Percentiles rank a stretch among this genome's conserved stretches.
Conservation (phyloP, 2,113 vertebrate species). For the Melanerpes aurifrons region DNA sequence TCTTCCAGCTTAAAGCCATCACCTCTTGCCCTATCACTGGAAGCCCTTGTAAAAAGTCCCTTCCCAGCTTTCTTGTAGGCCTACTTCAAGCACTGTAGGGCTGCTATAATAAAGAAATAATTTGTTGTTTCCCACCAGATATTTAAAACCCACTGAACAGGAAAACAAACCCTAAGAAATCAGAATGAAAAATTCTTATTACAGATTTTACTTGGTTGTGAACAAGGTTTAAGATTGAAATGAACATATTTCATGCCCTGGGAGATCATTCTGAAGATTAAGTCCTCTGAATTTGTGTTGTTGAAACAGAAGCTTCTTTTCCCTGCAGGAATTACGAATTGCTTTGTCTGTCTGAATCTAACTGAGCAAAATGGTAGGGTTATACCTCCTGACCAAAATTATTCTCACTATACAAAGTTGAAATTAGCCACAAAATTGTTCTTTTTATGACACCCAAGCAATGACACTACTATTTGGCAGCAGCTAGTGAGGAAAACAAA, state of each 20-base stretch:
- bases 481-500: not conserved
- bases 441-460: not conserved
- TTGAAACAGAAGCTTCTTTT: slow-evolving; percentile 37
- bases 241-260: slow-evolving; percentile 21
- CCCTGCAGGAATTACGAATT: slow-evolving; percentile 47
- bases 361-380: slow-evolving; percentile 43
- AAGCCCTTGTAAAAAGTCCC: too few species aligned
- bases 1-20: too few species aligned
- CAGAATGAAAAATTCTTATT: not conserved
- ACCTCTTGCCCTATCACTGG: too few species aligned
- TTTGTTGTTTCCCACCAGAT: not conserved
- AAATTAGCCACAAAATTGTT: slow-evolving; percentile 26
- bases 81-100: too few species aligned
- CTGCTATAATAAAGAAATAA: not conserved
- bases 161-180: not conserved
- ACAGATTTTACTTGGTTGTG: slow-evolving; percentile 28
- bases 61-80: too few species aligned
- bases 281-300: slow-evolving; percentile 20
- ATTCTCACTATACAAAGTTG: not conserved
- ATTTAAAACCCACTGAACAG: not conserved
- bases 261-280: slow-evolving; percentile 44
- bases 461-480: not conserved
- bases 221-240: slow-evolving; percentile 56
- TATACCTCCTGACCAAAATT: slow-evolving; percentile 33
- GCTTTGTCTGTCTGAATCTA: not conserved